phyloP scores from a whole-genome alignment of 2,113 vertebrate species.

The Grantiella picta region DNA sequence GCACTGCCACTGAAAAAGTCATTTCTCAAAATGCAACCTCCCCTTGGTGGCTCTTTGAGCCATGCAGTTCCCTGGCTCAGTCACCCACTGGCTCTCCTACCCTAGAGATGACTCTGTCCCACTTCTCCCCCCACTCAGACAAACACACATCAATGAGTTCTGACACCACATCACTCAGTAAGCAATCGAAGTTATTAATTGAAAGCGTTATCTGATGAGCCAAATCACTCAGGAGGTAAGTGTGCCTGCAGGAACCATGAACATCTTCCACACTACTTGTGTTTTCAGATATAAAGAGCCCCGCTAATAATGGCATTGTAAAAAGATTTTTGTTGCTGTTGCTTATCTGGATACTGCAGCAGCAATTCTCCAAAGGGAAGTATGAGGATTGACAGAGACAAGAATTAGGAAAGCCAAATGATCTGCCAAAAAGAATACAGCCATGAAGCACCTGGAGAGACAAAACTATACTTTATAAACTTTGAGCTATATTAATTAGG shows the following conservation, averaged over 20 bases:
- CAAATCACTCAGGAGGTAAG: not conserved
- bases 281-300: not conserved
- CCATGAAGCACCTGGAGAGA: not conserved
- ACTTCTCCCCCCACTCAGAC: not conserved
- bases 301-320: not conserved
- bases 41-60: not conserved
- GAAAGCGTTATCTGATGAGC: not conserved
- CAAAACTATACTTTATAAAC: not conserved
- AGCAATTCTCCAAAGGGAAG: accelerated
- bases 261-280: not conserved
- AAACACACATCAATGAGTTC: not conserved
- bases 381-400: not conserved
- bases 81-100: not conserved
- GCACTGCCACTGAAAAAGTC: not conserved
- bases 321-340: not conserved
- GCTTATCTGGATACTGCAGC: not conserved
- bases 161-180: not conserved
- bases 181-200: not conserved
- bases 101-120: not conserved
- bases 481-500: not conserved
- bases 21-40: not conserved
- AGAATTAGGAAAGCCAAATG: not conserved
- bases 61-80: not conserved
- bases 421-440: not conserved
- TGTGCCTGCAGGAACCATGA: not conserved